Base-by-base conservation (phyloP, 2,113 vertebrate genomes). In the Hemiscyllium ocellatum region DNA sequence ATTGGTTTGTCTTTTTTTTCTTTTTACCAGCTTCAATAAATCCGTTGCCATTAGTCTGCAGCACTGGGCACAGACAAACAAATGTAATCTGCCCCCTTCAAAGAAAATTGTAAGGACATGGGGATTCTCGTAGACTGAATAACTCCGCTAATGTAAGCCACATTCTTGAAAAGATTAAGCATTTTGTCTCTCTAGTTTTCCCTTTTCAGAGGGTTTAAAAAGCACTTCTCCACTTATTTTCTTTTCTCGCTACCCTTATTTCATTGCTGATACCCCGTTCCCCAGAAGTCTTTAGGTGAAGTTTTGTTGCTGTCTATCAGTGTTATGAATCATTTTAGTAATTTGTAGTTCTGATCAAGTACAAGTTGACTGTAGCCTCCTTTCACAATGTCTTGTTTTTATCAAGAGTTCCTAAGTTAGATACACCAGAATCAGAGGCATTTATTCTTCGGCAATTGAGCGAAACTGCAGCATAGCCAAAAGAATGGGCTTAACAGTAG, bases 71-170 rank as follows among this genome's bases (percentile, higher is more conserved):
- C 42, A 33, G 93, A 69, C 68, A 95, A 95, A 50, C 93, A 50
- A 90, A 90, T 72, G 61, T 68, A 72, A 95, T 95, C 68, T 95
- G 68, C 29, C 42, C 89, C 93, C 93, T 72, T 52, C 93, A 95
- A 47, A n/a, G 93, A 50, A 95, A 72, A 95, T 95, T 70, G 93
- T 95, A 95, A 95, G 47, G 66, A 72, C 68, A 95, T 72, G 24
- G 93, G 37, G 93, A 42, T 52, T 61, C 87, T 61, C 4, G 26
- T 90, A 90, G 42, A 70, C 93, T 72, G 93, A 95, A 72, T 72
- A 50, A 50, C 93, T 72, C 42, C 8, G 68, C 42, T 95, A 95
- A 95, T 47, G 66, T 72, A 4, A 95, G 93, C 50, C 93, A 72
- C 93, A 72, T 95, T 72, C 93, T 70, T 72, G 68, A 72, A 47